Evolutionary conservation across 2,888 invertebrate genomes (phyloP).

Genomic region (Acronicta alni): DNA sequence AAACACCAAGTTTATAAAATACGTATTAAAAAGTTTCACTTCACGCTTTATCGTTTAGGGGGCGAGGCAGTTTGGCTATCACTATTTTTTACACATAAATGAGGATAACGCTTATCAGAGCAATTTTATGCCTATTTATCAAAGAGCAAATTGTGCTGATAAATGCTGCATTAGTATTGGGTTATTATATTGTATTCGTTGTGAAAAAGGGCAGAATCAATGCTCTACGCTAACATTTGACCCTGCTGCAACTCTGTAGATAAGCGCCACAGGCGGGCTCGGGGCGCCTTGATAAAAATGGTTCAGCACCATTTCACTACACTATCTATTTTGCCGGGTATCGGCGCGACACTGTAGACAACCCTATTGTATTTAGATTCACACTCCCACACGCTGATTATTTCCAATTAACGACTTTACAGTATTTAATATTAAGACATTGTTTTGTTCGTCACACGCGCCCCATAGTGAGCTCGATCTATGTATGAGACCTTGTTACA

Average conservation of each 20-base stretch:
- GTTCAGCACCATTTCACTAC: constrained; percentile 55
- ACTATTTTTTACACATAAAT: constrained; percentile 42
- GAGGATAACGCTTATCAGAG: constrained; percentile 60
- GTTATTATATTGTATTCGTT: constrained; percentile 46
- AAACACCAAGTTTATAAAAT: constrained; percentile 39
- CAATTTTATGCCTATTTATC: constrained; percentile 60
- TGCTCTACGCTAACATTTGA: constrained; percentile 51
- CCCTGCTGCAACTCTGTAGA: constrained; percentile 55
- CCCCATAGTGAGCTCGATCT: constrained; percentile 84
- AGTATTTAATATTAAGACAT: constrained; percentile 63
- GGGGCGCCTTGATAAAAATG: constrained; percentile 57
- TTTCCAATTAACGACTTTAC: constrained; percentile 59
- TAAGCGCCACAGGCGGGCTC: constrained; percentile 55
- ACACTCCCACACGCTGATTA: constrained; percentile 70
- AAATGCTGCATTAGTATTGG: constrained; percentile 45
- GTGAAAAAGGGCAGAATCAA: constrained; percentile 33
- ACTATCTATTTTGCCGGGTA: constrained; percentile 62
- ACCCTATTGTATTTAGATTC: constrained; percentile 70
- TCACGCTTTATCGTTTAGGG: constrained; percentile 55
- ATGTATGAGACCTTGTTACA: constrained; percentile 85
- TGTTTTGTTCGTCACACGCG: constrained; percentile 63
- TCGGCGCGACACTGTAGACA: constrained; percentile 57
- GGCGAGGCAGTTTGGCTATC: constrained; percentile 53
- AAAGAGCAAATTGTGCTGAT: constrained; percentile 61
- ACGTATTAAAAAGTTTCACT: constrained; percentile 41